Evolutionary conservation across 1,140 invertebrate species (phyloP), one percentile per base, ranked within the genome.

Genomic region (Lutraria rhynchaena): DNA sequence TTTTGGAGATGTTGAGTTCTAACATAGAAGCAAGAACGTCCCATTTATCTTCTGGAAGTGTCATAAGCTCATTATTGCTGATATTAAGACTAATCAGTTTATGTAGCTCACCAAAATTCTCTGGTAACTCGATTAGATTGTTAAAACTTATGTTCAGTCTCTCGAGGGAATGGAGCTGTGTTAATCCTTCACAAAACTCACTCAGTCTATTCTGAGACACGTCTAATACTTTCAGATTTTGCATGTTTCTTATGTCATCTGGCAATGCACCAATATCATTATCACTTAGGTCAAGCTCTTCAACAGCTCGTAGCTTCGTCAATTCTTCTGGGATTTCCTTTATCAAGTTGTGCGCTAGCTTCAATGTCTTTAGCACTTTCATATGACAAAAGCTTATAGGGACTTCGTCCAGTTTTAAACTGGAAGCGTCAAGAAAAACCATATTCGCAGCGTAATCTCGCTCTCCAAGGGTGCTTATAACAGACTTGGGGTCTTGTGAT

Each of bases 371-470:
- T 24, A 91, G 61, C 33, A 88, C 41, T 58, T 87, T 88, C 73
- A 88, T 74, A 35, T 87, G 83, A 60, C 83, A 85, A 31, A 91
- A 57, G 17, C 76, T 73, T 24, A 35, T 13, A 13, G 89, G 89
- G 22, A 92, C 82, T 73, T 89, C 89, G n/a, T 87, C 87, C n/a
- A 92, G 81, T 58, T 88, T 81, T 15, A 90, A 86, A 41, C 82
- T 83, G 9, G 87, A 87, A 9, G 91, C 61, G 60, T 89, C 84
- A 0, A 92, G 84, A 24, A 67, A 82, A 0, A 85, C 87, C 51
- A 90, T 87, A 49, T 77, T 84, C 3, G 70, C 74, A 0, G 87
- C 86, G 63, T 86, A 83, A 0, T 88, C 78, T 33, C 76, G 87
- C 35, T 89, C 87, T 1, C 84, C 86, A 17, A 89, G 75, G 15